These are phyloP conservation scores for Cotesia vestalis DNA, from an alignment of 1,140 invertebrate species.

Conservation along the genomic window DNA sequence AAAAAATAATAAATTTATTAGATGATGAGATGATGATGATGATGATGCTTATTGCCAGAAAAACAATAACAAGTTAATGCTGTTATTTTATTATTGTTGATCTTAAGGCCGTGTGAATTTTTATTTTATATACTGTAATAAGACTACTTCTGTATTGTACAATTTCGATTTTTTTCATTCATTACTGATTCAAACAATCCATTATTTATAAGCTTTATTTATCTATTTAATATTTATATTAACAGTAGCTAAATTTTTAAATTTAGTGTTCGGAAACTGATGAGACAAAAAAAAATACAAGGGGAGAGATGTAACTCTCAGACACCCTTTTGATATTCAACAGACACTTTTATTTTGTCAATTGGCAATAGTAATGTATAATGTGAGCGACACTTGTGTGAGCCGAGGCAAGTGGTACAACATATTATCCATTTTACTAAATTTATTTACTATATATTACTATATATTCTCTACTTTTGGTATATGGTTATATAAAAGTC, in stretches of 20 bases:
- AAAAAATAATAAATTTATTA: slow-evolving; percentile 37
- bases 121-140: slow-evolving; percentile 42
- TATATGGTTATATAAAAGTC: slow-evolving; percentile 10
- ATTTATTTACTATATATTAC: slow-evolving; percentile 26
- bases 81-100: slow-evolving; percentile 17
- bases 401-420: slow-evolving; percentile 60
- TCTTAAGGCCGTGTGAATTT: slow-evolving; percentile 60
- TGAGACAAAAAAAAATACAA: too few relatives aligned
- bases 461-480: slow-evolving; percentile 1
- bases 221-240: too few relatives aligned
- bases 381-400: slow-evolving; percentile 53
- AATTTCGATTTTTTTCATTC: too few relatives aligned
- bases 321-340: slow-evolving; percentile 49
- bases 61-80: slow-evolving; percentile 20
- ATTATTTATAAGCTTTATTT: too few relatives aligned
- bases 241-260: too few relatives aligned
- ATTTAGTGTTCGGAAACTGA: too few relatives aligned
- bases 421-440: slow-evolving; percentile 32
- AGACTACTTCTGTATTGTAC: not conserved
- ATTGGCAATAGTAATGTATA: slow-evolving; percentile 44
- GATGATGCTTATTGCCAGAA: slow-evolving; percentile 7
- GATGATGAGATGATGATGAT: slow-evolving; percentile 14
- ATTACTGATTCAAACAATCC: too few relatives aligned
- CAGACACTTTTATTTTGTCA: slow-evolving; percentile 45
- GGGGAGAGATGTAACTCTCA: not conserved